Conservation (phyloP, 1,140 invertebrate genomes). For the Drosophila nannoptera region DNA sequence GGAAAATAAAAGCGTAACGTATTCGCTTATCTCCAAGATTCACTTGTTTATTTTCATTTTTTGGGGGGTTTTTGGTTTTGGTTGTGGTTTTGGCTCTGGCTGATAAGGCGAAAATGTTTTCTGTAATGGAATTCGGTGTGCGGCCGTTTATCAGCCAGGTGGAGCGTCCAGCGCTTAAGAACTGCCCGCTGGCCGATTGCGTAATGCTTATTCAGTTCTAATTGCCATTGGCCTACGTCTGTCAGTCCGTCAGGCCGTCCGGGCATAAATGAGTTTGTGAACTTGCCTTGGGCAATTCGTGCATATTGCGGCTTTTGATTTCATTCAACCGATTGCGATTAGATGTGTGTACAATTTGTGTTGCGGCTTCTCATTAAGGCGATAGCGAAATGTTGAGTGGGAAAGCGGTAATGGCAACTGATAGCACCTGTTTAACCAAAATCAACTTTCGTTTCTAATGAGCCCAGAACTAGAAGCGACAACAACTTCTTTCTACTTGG, state of each 20-base stretch:
- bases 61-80: too few relatives aligned
- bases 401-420: too few relatives aligned
- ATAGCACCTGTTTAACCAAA: conserved; percentile 1
- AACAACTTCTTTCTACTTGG: too few relatives aligned
- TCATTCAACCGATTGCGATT: conserved; percentile 2
- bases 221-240: too few relatives aligned
- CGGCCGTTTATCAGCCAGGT: conserved; percentile 25
- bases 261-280: too few relatives aligned
- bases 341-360: conserved; percentile 12
- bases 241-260: too few relatives aligned
- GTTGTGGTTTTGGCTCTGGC: background rate
- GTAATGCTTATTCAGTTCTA: too few relatives aligned
- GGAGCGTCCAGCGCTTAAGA: conserved; percentile 1
- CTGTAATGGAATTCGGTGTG: conserved; percentile 41
- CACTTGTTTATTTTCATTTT: conserved; percentile 12
- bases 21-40: conserved; percentile 30
- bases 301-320: too few relatives aligned
- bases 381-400: conserved; percentile 20
- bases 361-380: conserved; percentile 7
- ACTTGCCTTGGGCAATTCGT: too few relatives aligned
- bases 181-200: too few relatives aligned
- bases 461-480: too few relatives aligned
- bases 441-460: background rate
- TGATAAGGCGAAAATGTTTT: conserved; percentile 33
- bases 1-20: background rate